phyloP scores from a whole-genome alignment of 2,113 vertebrate genomes.

The Gymnarchus niloticus region DNA sequence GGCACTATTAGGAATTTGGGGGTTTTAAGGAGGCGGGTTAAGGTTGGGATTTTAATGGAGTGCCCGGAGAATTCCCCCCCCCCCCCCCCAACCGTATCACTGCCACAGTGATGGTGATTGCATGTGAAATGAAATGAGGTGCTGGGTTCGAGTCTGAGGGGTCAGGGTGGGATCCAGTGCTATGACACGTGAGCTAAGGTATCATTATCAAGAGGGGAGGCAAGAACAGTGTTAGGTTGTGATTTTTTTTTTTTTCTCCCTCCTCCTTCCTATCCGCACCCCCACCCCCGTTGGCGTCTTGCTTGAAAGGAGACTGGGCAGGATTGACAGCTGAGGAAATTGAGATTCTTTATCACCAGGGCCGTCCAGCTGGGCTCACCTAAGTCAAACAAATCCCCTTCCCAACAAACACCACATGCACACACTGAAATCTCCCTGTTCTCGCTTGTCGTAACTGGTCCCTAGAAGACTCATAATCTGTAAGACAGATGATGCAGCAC shows the following conservation, averaged over 20 bases:
- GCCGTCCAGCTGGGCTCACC: conserved; percentile 21
- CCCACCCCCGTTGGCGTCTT: conserved; percentile 33
- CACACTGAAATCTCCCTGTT: not conserved
- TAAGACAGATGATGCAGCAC: not conserved
- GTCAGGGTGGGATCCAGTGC: too few relatives aligned
- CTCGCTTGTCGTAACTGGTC: not conserved
- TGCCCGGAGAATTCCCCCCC: too few relatives aligned
- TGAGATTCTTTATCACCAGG: conserved; percentile 45
- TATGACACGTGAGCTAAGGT: too few relatives aligned
- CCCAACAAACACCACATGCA: not conserved
- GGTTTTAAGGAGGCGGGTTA: too few relatives aligned
- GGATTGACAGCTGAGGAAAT: conserved; percentile 48
- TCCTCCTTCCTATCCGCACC: not conserved
- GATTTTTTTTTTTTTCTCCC: not conserved
- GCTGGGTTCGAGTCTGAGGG: too few relatives aligned
- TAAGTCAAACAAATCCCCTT: conserved; percentile 16
- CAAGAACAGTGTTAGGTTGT: conserved; percentile 36
- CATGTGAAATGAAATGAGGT: too few relatives aligned
- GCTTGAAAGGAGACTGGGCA: conserved; percentile 23
- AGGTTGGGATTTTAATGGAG: too few relatives aligned
- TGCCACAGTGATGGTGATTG: too few relatives aligned
- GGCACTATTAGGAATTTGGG: too few relatives aligned
- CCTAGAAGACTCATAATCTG: not conserved
- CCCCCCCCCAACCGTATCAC: too few relatives aligned
- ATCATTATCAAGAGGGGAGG: conserved; percentile 18